phyloP scores from a whole-genome alignment of 1,140 invertebrate species.

The Drosophila littoralis region DNA sequence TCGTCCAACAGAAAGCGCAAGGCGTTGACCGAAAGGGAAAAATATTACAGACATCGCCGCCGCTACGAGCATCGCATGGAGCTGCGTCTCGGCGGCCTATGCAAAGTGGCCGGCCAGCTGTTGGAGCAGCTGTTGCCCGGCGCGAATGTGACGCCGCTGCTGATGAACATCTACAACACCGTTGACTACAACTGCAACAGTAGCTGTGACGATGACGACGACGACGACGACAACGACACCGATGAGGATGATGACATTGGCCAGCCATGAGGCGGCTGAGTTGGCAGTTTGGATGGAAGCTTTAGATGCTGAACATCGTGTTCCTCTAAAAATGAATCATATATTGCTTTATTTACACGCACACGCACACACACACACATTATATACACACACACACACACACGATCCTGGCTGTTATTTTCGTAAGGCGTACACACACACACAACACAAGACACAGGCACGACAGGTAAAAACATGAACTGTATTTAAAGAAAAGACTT shows the following conservation, averaged over 20 bases:
- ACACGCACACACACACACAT: not conserved
- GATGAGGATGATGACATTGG: constrained; percentile 8
- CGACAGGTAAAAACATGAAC: constrained; percentile 19
- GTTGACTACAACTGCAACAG: constrained; percentile 26
- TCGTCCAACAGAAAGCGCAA: constrained; percentile 23
- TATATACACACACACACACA: constrained; percentile 8
- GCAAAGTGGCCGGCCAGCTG: constrained; percentile 62
- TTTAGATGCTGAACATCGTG: constrained; percentile 29
- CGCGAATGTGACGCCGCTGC: constrained; percentile 52
- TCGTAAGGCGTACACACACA: constrained; percentile 6
- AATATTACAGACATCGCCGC: constrained; percentile 73
- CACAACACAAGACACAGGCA: constrained; percentile 22
- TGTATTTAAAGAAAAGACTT: constrained; percentile 46
- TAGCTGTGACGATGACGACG: constrained; percentile 30
- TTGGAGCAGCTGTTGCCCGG: constrained; percentile 59
- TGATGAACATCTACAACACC: constrained; percentile 27
- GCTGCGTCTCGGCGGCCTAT: constrained; percentile 59
- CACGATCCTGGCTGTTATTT: constrained; percentile 35
- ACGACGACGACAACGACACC: not conserved
- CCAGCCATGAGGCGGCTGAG: constrained; percentile 5
- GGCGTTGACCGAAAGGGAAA: constrained; percentile 50
- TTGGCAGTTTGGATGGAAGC: constrained; percentile 13
- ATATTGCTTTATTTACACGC: constrained; percentile 14
- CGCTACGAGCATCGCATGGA: constrained; percentile 72
- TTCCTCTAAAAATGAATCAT: constrained; percentile 34